Base-by-base conservation (phyloP, 2,888 invertebrate genomes). In the Neoscelio sp. region DNA sequence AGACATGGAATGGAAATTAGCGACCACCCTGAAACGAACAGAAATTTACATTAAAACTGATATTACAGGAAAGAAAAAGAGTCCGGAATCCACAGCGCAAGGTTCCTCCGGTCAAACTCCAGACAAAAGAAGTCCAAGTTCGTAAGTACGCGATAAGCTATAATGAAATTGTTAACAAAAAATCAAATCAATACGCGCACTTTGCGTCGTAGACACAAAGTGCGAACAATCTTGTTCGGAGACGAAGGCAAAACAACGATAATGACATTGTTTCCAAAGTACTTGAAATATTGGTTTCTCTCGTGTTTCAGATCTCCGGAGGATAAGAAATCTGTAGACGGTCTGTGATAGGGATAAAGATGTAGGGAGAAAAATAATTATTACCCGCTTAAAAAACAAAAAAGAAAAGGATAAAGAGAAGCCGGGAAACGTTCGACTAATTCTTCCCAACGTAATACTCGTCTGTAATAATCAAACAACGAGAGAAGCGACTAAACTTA, bases 11-110 rank as follows among this genome's bases (percentile, higher is more conserved):
- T n/a, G n/a, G n/a, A n/a, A n/a, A n/a, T n/a, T n/a, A n/a, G n/a
- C n/a, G n/a, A n/a, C n/a, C n/a, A n/a, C n/a, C n/a, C n/a, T n/a
- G n/a, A n/a, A n/a, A n/a, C n/a, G n/a, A n/a, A n/a, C n/a, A n/a
- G n/a, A n/a, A n/a, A 38, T 17, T 6, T 38, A 58, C 18, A 23
- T n/a, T 33, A 2, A 33, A 5, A 54, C 7, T 18, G 10, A n/a
- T n/a, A n/a, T 68, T 67, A 23, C 60, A 87, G 88, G 83, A 75
- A 87, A 86, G 60, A 87, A 86, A 70, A 85, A 80, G 65, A 81
- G 76, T 60, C 68, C 82, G 52, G 86, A 88, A 35, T 15, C 46
- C 1, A 28, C 79, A 7, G 46, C 80, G 10, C 84, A 84, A 80
- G 62, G 78, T 35, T 80, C 84, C 80, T 81, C 82, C 23, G 83